Evolutionary conservation across 2,113 vertebrate genomes (phyloP), one percentile per base, ranked within the genome.

Genomic region (Caretta caretta): DNA sequence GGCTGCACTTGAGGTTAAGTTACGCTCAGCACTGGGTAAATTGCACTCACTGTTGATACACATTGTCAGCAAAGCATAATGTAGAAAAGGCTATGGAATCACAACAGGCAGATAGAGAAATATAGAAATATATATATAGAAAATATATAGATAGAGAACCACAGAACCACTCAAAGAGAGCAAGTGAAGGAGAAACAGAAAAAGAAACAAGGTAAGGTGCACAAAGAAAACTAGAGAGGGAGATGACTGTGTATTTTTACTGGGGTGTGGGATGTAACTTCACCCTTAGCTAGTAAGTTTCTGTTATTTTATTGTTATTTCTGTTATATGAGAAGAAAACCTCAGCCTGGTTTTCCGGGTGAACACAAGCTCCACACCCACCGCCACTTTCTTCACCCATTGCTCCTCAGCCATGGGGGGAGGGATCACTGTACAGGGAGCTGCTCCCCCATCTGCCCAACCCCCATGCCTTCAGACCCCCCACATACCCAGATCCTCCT

Each of bases 221-320:
- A 53, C 51, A 53, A 53, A 53, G 51, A 10, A 53, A 53, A 17
- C 51, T 53, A 53, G 51, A 53, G 51, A 53, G 51, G 57, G 57
- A 59, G 22, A 53, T 29, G 42, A 46, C 24, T 84, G 22, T 62
- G 22, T 54, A 24, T 88, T 1, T 24, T 17, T 5, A 87, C 27
- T 89, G 81, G 22, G 89, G 93, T 91, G 95, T 72, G 35, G n/a
- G 80, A 10, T 83, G 84, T 48, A 83, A 96, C 88, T 97, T 97
- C 94, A 95, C 89, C 42, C 42, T 82, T 19, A 17, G 56, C 89
- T 59, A 29, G 35, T 90, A 75, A 4, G 10, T 59, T 91, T 81
- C 7, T 96, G 93, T 96, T 53, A 17, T 53, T 93, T 93, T 83
- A 86, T 38, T 38, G 38, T 38, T 38, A 38, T 38, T 38, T 38